Evolutionary conservation across 2,888 invertebrate species (phyloP), one percentile per base, ranked within the genome.

Genomic region (Neoascia interrupta): DNA sequence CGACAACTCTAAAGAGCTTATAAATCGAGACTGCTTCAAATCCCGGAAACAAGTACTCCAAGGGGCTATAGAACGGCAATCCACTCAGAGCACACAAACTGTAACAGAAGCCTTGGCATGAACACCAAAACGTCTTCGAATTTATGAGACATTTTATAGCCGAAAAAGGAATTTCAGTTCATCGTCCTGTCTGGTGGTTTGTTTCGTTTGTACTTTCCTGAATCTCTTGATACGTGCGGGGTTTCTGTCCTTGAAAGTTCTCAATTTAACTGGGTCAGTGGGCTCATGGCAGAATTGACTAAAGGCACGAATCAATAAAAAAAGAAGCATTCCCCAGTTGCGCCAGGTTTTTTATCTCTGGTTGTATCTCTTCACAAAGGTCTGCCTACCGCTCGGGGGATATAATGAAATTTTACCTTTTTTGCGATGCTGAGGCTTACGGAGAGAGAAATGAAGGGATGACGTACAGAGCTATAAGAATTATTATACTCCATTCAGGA

Each of bases 291-390:
- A 8, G 16, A 26, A 60, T 45, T 34, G 23, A 45, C 21, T 11
- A 6, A 23, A 45, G 58, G 45, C 23, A 45, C 23, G 18, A 60
- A 60, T 60, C 58, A 60, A 60, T 45, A 45, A 16, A 36, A 23
- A 45, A 45, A 21, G 16, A 23, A 43, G 19, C 13, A 15, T 8
- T 23, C 13, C 13, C n/a, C n/a, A n/a, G 15, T 8, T 15, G 11
- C 41, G 51, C 13, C 13, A 34, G 51, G 36, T 51, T 10, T 31
- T 31, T 31, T n/a, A n/a, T n/a, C n/a, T n/a, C n/a, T n/a, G n/a
- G n/a, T n/a, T n/a, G n/a, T n/a, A n/a, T n/a, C n/a, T n/a, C n/a
- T n/a, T n/a, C n/a, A n/a, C n/a, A n/a, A n/a, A n/a, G n/a, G n/a
- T n/a, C n/a, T n/a, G n/a, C n/a, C n/a, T n/a, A n/a, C n/a, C n/a